Percentiles rank a stretch among this genome's conserved stretches.
Conservation (phyloP, 1,140 invertebrate genomes). For the Drosophila mauritiana region DNA sequence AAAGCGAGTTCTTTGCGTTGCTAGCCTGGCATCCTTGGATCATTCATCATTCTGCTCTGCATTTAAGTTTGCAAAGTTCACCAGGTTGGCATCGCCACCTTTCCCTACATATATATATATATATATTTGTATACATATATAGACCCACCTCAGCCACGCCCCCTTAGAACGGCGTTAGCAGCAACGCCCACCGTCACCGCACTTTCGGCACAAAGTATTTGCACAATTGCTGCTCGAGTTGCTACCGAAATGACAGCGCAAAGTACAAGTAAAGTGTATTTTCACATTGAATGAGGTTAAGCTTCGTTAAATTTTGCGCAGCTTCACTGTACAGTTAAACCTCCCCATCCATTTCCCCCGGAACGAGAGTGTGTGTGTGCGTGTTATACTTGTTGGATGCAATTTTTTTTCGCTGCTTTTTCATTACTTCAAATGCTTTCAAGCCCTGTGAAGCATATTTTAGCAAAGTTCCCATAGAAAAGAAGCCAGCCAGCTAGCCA, state of each 20-base stretch:
- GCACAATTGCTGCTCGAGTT: conserved; percentile 81
- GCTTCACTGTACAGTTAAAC: conserved; percentile 37
- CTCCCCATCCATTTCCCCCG: not conserved
- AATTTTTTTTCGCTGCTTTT: conserved; percentile 56
- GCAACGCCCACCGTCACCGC: not conserved
- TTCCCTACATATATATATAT: not conserved
- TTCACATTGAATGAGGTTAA: conserved; percentile 82
- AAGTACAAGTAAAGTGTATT: conserved; percentile 81
- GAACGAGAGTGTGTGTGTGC: conserved; percentile 6
- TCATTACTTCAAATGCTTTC: conserved; percentile 79
- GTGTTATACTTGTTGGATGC: conserved; percentile 51
- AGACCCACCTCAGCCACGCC: not conserved
- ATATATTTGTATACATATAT: not conserved
- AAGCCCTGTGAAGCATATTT: conserved; percentile 78
- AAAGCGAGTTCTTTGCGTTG: conserved; percentile 30
- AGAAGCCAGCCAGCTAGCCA: conserved; percentile 39
- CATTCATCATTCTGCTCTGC: conserved; percentile 75
- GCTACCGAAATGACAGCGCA: conserved; percentile 80
- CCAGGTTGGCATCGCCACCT: conserved; percentile 28
- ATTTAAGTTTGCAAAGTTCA: conserved; percentile 69
- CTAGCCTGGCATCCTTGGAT: conserved; percentile 41
- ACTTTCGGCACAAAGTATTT: conserved; percentile 69
- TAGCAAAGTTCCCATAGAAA: conserved; percentile 66
- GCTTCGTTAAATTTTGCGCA: conserved; percentile 80
- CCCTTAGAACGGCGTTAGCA: conserved; percentile 1